Conservation (phyloP, 2,113 vertebrate species). For the Ramphastos sulfuratus region DNA sequence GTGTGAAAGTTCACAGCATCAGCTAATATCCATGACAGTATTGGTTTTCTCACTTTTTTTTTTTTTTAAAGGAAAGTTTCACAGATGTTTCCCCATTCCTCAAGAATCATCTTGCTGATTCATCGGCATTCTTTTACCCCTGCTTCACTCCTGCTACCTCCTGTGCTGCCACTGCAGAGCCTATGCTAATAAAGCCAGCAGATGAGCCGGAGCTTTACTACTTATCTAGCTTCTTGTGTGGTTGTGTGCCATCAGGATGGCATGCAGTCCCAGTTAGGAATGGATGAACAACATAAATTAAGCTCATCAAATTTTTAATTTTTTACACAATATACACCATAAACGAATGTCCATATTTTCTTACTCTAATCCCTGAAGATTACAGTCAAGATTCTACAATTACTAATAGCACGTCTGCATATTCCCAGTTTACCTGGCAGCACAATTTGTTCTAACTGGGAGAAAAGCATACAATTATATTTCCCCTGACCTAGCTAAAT, state of each 20-base stretch:
- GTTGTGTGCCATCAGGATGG: background rate
- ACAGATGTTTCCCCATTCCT: background rate
- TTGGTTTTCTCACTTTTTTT: background rate
- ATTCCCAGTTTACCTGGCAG: background rate
- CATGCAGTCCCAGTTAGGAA: background rate
- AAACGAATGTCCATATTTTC: background rate
- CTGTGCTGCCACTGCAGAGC: background rate
- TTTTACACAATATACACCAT: rapidly evolving
- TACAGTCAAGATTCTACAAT: background rate
- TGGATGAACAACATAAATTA: background rate
- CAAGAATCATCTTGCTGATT: background rate
- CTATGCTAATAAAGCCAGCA: background rate
- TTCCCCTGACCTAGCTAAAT: background rate
- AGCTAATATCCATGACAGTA: background rate
- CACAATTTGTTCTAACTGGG: background rate
- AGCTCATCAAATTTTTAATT: background rate
- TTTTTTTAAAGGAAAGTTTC: background rate
- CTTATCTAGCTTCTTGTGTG: background rate
- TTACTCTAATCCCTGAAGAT: background rate
- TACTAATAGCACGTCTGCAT: background rate
- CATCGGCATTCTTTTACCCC: background rate
- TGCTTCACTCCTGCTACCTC: background rate
- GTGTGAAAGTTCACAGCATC: background rate
- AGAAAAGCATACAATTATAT: background rate
- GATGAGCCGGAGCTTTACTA: background rate